Evolutionary conservation across 2,888 invertebrate genomes (phyloP), one percentile per base, ranked within the genome.

Genomic region (Noctuana brunneofusca): DNA sequence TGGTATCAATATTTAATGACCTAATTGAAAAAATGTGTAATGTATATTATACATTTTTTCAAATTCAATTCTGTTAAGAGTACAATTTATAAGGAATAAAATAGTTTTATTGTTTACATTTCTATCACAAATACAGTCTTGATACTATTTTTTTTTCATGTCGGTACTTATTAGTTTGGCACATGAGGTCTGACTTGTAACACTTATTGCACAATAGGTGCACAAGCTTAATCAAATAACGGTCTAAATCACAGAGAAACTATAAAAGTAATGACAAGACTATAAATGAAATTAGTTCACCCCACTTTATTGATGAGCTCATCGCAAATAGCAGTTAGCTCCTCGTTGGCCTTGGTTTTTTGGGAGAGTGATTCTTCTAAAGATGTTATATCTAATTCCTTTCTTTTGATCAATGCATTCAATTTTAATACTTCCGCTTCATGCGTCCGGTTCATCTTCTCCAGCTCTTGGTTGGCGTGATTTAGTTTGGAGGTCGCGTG

Each of bases 301-400:
- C 86, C 87, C 64, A 92, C 91, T 84, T 89, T 92, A 72, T 92
- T 93, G 76, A 98, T 97, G 65, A 98, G 94, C 89, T 98, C 98
- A 92, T 98, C 98, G 92, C 98, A 96, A 76, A 98, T 96, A 73
- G 96, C 95, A 55, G 97, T 95, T 73, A 98, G 90, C 84, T 97
- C 97, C 71, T 95, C 94, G 80, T 97, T 98, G 79, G 98, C 98
- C 83, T 96, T 96, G 1, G 94, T 94, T 89, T 98, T 98, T 80
- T 97, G 97, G 67, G 96, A 94, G 43, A 98, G 91, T 54, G 96
- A 94, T 75, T 96, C 96, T 75, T 96, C 95, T 58, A 98, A 87
- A 3, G 97, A 96, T 66, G 94, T 94, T 58, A 95, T 94, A 71
- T 96, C 96, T 69, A 98, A 93, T 78, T 98, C 98, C 71, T 96